Base-by-base conservation (phyloP, 2,797 vertebrate species). In the Platyrinchus mystaceus region DNA sequence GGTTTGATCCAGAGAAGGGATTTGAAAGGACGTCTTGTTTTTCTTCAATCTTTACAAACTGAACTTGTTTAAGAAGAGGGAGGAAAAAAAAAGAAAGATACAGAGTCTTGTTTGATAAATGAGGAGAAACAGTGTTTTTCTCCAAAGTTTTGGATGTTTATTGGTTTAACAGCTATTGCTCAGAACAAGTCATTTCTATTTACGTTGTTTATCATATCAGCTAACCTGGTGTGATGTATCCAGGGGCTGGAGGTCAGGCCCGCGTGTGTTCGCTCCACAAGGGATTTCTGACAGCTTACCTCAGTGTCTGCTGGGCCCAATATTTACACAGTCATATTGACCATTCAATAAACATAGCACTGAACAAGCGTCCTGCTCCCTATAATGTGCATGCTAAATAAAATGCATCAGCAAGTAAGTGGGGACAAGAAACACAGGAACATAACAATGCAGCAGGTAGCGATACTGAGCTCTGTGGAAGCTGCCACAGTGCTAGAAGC, bases 11-110 rank as follows among this genome's bases (percentile, higher is more conserved):
- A 96, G 91, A 90, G 92, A 69, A 93, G 80, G 86, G 50, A 91
- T 96, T 85, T 97, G 94, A 97, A 97, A 97, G 95, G 84, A 81
- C 7, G 21, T 76, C 96, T 96, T 97, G 94, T 97, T 90, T 91
- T 96, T 73, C 94, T 96, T 93, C 92, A 76, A 4, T 90, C 95
- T 96, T 96, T 91, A 94, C 94, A 96, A 96, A 96, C 95, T 87
- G 77, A 93, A 95, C 91, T 96, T 94, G 71, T 96, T 97, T 95
- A 68, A 91, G 90, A 95, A 86, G 67, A n/a, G 10, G n/a, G 39
- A 27, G 41, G 39, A 47, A 47, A 47, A 75, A 66, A 81, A 84
- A 73, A 87, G 91, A 39, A 66, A 91, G 89, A 82, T 96, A 97
- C 89, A 96, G 89, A 92, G 93, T 96, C 94, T 77, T 95, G 84